Base-by-base conservation (phyloP, 2,888 invertebrate species). In the Acheta domesticus region DNA sequence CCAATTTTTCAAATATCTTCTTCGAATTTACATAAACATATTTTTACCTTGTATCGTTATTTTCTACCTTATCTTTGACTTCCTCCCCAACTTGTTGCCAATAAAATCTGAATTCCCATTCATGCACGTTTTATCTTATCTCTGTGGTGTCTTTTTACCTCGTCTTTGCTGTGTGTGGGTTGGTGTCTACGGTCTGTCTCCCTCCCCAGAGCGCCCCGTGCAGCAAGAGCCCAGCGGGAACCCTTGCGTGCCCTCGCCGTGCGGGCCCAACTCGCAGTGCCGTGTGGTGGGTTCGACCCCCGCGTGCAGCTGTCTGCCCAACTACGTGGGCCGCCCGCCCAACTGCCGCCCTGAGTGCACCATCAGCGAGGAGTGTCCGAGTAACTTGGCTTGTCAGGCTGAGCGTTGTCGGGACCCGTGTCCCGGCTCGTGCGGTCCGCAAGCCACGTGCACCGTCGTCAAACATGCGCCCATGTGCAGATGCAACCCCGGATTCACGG, bases 241-340 rank as follows among this genome's bases (percentile, higher is more conserved):
- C 83, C 91, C 91, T 1, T 93, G 93, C 83, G 84, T 88, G 11
- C 91, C 92, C 74, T 90, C 91, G 3, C 92, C 92, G 1, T 93
- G 93, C 84, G 92, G 90, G 83, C 86, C 89, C 48, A 87, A 87
- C 83, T 86, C 88, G 0, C 84, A 86, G 78, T 88, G 88, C 81
- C 86, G 85, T 80, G 86, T 85, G 76, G 81, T 84, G 21, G 85
- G 85, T 74, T 79, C 82, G 83, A 23, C 81, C 80, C 77, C 82
- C 14, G 81, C 83, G 2, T 86, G 86, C 83, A 83, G 83, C 49
- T 86, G 86, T 79, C 83, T 84, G 48, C 83, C 84, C 4, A 84
- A 84, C 49, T 85, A 84, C 78, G 83, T 84, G 48, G 86, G 86
- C 83, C 79, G 84, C 83, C 81, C 83, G 83, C 82, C 82, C 8